Evolutionary conservation across 1,140 invertebrate genomes (phyloP).

Genomic region (Drosophila sp.): DNA sequence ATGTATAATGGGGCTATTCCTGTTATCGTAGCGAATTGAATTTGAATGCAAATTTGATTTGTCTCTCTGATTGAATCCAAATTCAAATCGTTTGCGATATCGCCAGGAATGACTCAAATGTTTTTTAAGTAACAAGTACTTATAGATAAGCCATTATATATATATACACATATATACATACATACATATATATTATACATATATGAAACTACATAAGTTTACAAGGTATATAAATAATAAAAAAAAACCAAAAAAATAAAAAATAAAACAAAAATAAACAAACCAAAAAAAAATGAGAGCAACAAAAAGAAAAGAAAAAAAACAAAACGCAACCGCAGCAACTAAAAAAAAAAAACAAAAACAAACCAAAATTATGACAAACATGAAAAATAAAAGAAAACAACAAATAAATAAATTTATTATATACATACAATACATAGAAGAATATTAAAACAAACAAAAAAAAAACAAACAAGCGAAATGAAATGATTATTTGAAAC

Average conservation of each 20-base stretch:
- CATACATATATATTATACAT: conserved; percentile 68
- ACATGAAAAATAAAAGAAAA: conserved; percentile 40
- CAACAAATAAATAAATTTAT: conserved; percentile 77
- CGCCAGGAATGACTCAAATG: conserved; percentile 30
- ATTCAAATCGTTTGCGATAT: conserved; percentile 7
- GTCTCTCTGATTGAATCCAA: conserved; percentile 9
- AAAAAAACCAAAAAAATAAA: conserved; percentile 48
- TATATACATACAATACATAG: conserved; percentile 77
- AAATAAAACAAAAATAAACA: conserved; percentile 58
- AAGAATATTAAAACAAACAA: conserved; percentile 70
- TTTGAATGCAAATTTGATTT: conserved; percentile 13
- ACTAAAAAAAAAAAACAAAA: conserved; percentile 59
- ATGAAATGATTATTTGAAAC: conserved; percentile 82
- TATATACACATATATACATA: conserved; percentile 61
- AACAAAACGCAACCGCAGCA: conserved; percentile 67
- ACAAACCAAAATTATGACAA: conserved; percentile 47
- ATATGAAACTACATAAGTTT: conserved; percentile 66
- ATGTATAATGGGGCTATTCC: conserved; percentile 1
- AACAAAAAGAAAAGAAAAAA: conserved; percentile 50
- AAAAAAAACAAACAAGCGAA: conserved; percentile 57
- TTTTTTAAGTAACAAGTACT: conserved; percentile 55
- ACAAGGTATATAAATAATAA: conserved; percentile 63
- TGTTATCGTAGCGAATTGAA: conserved; percentile 7
- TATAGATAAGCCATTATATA: conserved; percentile 77
- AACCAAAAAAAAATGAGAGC: conserved; percentile 65